Evolutionary conservation across 2,113 vertebrate species (phyloP), one percentile per base, ranked within the genome.

Genomic region (Apteryx mantelli): DNA sequence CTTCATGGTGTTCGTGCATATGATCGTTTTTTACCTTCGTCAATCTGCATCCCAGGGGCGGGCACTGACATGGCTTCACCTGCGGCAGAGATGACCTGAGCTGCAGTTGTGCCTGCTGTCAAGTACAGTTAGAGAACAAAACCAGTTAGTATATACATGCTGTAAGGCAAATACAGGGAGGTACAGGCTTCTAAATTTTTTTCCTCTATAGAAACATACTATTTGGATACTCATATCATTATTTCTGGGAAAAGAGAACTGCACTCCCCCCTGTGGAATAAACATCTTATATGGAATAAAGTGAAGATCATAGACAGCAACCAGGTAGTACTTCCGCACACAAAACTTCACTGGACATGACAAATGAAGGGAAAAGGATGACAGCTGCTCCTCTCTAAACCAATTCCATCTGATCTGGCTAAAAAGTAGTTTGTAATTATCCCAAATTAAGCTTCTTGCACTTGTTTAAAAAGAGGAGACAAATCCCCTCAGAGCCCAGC

Each of bases 41-140:
- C 97, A 85, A 98, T 98, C 93, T 98, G 98, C 90, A 98, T 98
- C 40, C 89, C 98, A 2, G 98, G 98, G 91, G 99, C 99, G 75
- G 99, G 99, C 78, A 99, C 96, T 4, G 99, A 99, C 50, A 97
- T 70, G 18, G 98, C 98, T 48, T 99, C 99, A 71, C 98, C 97
- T 86, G 99, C 98, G 93, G 99, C 99, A n/a, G 99, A 99, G 97
- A 99, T 99, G 97, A 99, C 99, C 93, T 99, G 99, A 93, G 99
- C 98, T 26, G 98, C 99, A 96, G 99, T 98, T 85, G 98, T 97
- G 66, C 99, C 98, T 96, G 99, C 99, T 99, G 98, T 85, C 60
- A 85, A 92, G 44, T 7, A 93, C 53, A 95, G 55, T 73, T 53
- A 91, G 1, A 95, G 73, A 90, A 97, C 65, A 92, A 46, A 50